These are phyloP conservation scores for Piscicola geometra DNA, from an alignment of 2,888 invertebrate genomes.

Conservation along the genomic window DNA sequence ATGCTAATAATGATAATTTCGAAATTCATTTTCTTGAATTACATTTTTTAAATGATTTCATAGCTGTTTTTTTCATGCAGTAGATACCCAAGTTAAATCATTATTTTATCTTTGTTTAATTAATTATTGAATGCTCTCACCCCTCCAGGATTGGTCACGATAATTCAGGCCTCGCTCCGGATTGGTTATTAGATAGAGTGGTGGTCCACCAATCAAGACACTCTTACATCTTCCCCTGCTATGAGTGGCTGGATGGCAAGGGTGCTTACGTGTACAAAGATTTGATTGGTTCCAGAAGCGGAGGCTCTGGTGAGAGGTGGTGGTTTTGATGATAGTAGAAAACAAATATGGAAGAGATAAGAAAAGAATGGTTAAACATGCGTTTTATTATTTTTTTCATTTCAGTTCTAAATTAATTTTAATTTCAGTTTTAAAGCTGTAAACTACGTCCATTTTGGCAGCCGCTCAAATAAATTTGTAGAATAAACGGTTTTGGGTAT, in stretches of 20 bases:
- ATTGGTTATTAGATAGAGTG: slow-evolving; percentile 55
- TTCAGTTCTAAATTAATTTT: no score
- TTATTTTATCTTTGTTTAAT: not conserved
- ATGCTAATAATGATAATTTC: not conserved
- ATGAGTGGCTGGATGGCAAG: not conserved
- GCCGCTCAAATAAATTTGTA: no score
- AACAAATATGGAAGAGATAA: no score
- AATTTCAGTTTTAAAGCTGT: no score
- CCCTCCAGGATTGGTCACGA: slow-evolving; percentile 53
- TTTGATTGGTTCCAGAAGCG: not conserved
- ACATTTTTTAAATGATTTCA: not conserved
- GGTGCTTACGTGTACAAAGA: slow-evolving; percentile 9
- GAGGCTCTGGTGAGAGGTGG: no score
- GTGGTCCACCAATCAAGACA: not conserved
- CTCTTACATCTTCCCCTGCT: not conserved
- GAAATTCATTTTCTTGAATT: not conserved
- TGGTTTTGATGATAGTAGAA: no score
- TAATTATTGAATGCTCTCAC: slow-evolving; percentile 24
- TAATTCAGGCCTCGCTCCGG: slow-evolving; percentile 53
- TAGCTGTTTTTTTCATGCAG: no score
- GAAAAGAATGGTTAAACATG: no score
- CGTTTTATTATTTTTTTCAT: no score
- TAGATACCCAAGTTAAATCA: not conserved
- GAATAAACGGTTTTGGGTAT: no score
- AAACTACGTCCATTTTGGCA: no score